Base-by-base conservation (phyloP, 2,113 vertebrate species). In the Ploceus nigricollis region DNA sequence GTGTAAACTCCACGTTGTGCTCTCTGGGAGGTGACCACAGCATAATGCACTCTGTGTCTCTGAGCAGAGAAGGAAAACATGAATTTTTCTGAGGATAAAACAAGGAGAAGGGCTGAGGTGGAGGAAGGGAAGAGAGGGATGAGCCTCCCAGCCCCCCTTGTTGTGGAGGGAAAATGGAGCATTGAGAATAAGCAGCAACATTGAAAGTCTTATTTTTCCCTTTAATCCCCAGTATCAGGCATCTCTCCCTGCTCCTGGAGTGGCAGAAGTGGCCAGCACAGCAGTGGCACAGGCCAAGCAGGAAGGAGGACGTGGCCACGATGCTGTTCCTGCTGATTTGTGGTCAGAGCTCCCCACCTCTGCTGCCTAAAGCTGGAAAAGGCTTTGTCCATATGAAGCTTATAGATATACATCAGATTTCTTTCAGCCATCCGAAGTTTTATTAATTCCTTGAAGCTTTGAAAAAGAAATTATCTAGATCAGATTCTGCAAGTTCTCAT, bases 291-390 rank as follows among this genome's bases (percentile, higher is more conserved):
- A 35, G 19, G 58, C 23, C 65, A 31, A 79, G n/a, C 27, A 45
- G 27, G 31, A 80, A 22, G 9, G 47, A 70, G 21, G 11, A 9
- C 42, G 66, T 40, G 39, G 16, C 17, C 47, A 50, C 0, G 0
- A 8, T 30, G 9, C 6, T 44, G 31, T 4, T 50, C 31, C 42
- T 87, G 33, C 17, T 72, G 13, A 48, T 69, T 33, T 50, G 11
- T 39, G 16, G 11, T 33, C 50, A 75, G 56, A 79, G 3, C 2
- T 40, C 35, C 20, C 5, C 18, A 28, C 4, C 11, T 35, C 37
- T 50, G 47, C 65, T 35, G 23, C 47, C 60, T 70, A 18, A 63
- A 63, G 4, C 23, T 47, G 30, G 11, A n/a, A 79, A 57, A 18
- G 5, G 7, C 11, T 90, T 80, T 18, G 31, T 31, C 25, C 39